Percentiles rank a stretch among this genome's conserved stretches.
These are phyloP conservation scores for Eupithecia dodoneata DNA, from an alignment of 2,888 invertebrate genomes.

Conservation along the genomic window DNA sequence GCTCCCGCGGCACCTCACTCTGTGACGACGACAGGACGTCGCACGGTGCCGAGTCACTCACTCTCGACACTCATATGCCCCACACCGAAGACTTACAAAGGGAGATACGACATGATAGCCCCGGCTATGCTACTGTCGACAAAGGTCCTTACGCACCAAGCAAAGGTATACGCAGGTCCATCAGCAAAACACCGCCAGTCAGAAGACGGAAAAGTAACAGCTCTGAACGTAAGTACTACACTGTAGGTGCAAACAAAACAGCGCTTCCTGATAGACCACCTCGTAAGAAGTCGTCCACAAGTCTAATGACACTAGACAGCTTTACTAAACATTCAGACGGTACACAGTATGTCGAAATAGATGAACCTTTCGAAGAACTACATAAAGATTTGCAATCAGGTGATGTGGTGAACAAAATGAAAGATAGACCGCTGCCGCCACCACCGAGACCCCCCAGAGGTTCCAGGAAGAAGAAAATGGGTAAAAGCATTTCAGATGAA, in stretches of 20 bases:
- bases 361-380: slow-evolving; percentile 83
- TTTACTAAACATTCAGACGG: slow-evolving; percentile 77
- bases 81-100: slow-evolving; percentile 64
- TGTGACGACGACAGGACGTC: slow-evolving; percentile 89
- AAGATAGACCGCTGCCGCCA: slow-evolving; percentile 92
- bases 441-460: slow-evolving; percentile 93
- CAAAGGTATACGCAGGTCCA: slow-evolving; percentile 82
- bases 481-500: slow-evolving; percentile 55
- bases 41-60: slow-evolving; percentile 87
- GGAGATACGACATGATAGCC: slow-evolving; percentile 76
- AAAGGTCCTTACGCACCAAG: slow-evolving; percentile 87
- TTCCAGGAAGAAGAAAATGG: slow-evolving; percentile 72
- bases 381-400: slow-evolving; percentile 89
- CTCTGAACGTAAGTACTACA: slow-evolving; percentile 87
- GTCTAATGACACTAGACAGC: slow-evolving; percentile 81
- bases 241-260: slow-evolving; percentile 80
- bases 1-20: slow-evolving; percentile 81
- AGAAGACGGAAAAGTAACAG: slow-evolving; percentile 78
- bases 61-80: slow-evolving; percentile 76
- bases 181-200: slow-evolving; percentile 80
- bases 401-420: slow-evolving; percentile 91
- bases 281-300: slow-evolving; percentile 85
- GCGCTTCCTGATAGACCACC: slow-evolving; percentile 86
- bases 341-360: slow-evolving; percentile 86
- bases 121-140: slow-evolving; percentile 91